Conservation (phyloP, 2,888 invertebrate species). For the Priocnemis perturbator region DNA sequence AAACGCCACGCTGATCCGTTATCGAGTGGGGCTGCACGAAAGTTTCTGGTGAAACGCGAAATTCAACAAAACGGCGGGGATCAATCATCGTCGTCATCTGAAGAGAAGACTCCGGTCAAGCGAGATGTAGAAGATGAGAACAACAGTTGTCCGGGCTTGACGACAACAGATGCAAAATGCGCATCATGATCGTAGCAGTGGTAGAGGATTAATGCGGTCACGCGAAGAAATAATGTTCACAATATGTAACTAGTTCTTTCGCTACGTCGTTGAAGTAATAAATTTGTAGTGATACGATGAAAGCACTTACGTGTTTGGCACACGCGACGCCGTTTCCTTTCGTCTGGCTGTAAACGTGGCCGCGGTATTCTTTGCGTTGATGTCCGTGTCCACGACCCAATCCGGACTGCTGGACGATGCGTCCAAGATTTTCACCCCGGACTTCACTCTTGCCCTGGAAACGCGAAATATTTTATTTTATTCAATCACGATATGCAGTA, state of each 20-base stretch:
- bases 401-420: conserved; percentile 85
- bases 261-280: conserved; percentile 10
- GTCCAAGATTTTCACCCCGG: conserved; percentile 89
- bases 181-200: no score
- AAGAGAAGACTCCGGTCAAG: no score
- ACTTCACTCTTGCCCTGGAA: conserved; percentile 90
- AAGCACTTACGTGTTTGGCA: conserved; percentile 66
- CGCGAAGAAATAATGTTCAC: background rate
- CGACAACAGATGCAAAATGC: no score
- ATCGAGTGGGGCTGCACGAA: no score
- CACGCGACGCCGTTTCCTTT: conserved; percentile 76
- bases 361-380: conserved; percentile 89
- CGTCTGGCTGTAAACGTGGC: conserved; percentile 92
- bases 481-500: background rate
- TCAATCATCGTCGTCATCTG: no score
- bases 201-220: no score
- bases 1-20: background rate
- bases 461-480: background rate
- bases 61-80: no score
- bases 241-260: conserved; percentile 10
- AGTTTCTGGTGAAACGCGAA: no score
- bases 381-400: conserved; percentile 93
- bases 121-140: no score
- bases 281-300: no score
- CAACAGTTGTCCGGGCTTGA: no score